Conservation (phyloP, 2,113 vertebrate species). For the Ceyx margarethae region DNA sequence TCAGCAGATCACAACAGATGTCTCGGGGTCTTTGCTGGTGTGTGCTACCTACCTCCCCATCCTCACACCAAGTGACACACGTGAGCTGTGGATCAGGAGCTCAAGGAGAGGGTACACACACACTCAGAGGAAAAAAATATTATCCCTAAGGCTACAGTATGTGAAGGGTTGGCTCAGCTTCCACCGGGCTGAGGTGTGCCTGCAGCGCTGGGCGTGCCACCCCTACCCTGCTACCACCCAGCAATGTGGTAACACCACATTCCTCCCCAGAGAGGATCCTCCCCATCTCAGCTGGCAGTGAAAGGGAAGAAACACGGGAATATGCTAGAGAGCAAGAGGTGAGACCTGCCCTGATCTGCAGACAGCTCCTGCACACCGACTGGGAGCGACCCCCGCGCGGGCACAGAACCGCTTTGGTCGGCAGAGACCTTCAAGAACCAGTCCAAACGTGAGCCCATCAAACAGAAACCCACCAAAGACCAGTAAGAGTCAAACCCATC, state of each 20-base stretch:
- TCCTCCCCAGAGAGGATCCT: not conserved
- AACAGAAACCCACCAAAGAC: not conserved
- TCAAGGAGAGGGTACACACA: not conserved
- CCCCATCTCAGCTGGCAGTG: not conserved
- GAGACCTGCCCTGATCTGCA: not conserved
- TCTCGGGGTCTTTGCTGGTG: not conserved
- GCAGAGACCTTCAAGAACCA: not conserved
- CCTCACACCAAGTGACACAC: rapidly evolving
- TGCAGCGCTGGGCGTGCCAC: conserved; percentile 24
- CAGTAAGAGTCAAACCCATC: not conserved
- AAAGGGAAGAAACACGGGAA: not conserved
- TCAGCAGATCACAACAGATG: rapidly evolving
- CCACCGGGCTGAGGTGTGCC: not conserved
- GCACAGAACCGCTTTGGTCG: not conserved
- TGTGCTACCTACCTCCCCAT: not conserved
- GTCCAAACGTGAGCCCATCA: not conserved
- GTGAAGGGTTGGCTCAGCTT: not conserved
- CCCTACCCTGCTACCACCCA: not conserved
- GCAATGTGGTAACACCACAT: conserved; percentile 32
- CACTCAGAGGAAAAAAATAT: not conserved
- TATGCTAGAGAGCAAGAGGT: rapidly evolving
- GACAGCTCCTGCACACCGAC: rapidly evolving
- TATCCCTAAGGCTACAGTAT: not conserved
- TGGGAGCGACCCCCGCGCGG: rapidly evolving
- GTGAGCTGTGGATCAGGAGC: not conserved